These are phyloP conservation scores for Odontomachus brunneus DNA, from an alignment of 1,140 invertebrate species.

Conservation along the genomic window DNA sequence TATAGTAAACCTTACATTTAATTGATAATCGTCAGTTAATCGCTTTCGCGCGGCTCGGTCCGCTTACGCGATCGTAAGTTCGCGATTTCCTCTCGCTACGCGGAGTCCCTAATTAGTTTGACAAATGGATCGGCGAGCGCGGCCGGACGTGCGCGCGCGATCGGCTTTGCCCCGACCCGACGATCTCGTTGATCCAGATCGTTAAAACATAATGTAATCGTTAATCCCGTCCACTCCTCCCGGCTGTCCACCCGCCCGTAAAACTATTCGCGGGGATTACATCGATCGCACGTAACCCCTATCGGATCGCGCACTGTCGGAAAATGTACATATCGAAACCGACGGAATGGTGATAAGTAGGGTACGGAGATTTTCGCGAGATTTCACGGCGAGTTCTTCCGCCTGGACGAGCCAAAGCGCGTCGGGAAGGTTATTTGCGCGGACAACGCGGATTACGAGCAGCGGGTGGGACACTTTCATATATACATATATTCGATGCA, in stretches of 20 bases:
- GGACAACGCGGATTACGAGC: too few species aligned
- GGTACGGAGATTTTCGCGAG: too few species aligned
- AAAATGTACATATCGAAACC: constrained; percentile 17
- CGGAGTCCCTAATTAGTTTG: constrained; percentile 58
- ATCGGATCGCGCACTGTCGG: neutral
- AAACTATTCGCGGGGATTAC: constrained; percentile 64
- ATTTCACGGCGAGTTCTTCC: neutral
- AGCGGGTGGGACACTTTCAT: too few species aligned
- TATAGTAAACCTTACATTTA: neutral
- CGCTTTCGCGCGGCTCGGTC: constrained; percentile 14
- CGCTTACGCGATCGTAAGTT: constrained; percentile 45
- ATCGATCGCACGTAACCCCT: constrained; percentile 58
- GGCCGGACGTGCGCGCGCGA: constrained; percentile 32
- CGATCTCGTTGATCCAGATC: constrained; percentile 58
- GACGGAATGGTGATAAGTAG: neutral
- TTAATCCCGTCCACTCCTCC: constrained; percentile 54
- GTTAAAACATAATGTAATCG: constrained; percentile 67
- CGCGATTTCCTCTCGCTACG: constrained; percentile 38
- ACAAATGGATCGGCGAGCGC: constrained; percentile 45
- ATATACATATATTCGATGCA: too few species aligned
- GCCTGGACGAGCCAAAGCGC: neutral
- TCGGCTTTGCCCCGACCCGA: constrained; percentile 40
- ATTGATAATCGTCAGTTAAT: neutral
- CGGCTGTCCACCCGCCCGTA: constrained; percentile 56
- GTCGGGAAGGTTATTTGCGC: too few species aligned